Conservation (phyloP, 2,113 vertebrate genomes). For the Pachypanchax playfairii region DNA sequence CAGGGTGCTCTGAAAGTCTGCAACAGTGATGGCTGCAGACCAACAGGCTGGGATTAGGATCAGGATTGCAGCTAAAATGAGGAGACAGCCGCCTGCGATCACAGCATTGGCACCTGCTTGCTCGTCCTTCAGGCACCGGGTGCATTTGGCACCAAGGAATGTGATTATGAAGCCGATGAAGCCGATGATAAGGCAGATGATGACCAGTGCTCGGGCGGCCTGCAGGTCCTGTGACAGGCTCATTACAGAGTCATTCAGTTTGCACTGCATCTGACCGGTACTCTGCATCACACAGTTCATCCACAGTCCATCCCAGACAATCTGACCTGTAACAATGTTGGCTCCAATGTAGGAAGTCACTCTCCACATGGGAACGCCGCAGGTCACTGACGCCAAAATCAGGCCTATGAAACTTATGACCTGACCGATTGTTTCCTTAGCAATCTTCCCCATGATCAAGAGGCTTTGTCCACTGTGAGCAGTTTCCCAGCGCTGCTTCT, state of each 20-base stretch:
- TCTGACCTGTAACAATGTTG: slow-evolving; percentile 84
- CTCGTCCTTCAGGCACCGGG: slow-evolving; percentile 69
- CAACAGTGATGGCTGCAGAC: slow-evolving; percentile 76
- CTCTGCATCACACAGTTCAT: slow-evolving; percentile 96
- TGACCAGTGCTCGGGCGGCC: slow-evolving; percentile 81
- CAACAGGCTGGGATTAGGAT: slow-evolving; percentile 77
- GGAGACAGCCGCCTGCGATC: slow-evolving; percentile 69
- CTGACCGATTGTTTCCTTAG: slow-evolving; percentile 84
- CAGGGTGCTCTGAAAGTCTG: slow-evolving; percentile 67
- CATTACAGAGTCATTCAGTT: slow-evolving; percentile 85
- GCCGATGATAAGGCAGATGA: slow-evolving; percentile 72
- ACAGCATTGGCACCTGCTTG: slow-evolving; percentile 67
- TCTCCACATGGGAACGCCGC: slow-evolving; percentile 90
- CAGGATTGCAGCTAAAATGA: slow-evolving; percentile 64
- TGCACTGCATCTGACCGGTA: slow-evolving; percentile 92
- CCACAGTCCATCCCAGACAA: slow-evolving; percentile 95
- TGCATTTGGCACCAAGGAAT: slow-evolving; percentile 76
- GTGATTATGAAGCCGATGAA: slow-evolving; percentile 70
- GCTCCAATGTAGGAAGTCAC: slow-evolving; percentile 87
- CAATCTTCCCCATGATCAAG: slow-evolving; percentile 74
- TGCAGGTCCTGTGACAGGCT: slow-evolving; percentile 85
- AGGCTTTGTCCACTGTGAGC: slow-evolving; percentile 25
- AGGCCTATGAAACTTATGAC: slow-evolving; percentile 86
- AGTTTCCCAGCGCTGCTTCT: neutral
- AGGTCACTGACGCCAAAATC: slow-evolving; percentile 81